phyloP scores from a whole-genome alignment of 2,797 vertebrate species.

The Xiphorhynchus erythropygius region DNA sequence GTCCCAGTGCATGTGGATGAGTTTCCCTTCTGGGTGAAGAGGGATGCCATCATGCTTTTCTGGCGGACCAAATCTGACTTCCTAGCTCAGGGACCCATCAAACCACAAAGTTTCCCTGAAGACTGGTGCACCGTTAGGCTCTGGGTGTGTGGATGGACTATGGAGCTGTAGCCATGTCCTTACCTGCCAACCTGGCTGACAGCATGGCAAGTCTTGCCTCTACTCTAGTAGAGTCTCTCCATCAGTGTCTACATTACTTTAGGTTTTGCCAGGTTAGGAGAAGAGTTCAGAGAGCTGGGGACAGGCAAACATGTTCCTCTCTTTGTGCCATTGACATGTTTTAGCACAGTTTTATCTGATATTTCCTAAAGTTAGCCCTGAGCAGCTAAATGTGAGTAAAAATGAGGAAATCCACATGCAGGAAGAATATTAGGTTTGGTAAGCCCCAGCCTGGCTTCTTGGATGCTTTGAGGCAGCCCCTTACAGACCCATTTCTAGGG shows the following conservation, averaged over 20 bases:
- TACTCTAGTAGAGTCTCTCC: not conserved
- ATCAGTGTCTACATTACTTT: not conserved
- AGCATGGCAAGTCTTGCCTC: not conserved
- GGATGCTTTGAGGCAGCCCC: not conserved
- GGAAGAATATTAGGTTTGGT: not conserved
- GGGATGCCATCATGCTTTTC: not conserved
- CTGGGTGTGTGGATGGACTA: not conserved
- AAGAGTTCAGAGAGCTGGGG: not conserved
- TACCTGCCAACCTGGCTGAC: not conserved
- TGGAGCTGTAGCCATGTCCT: not conserved
- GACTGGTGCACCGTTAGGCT: not conserved
- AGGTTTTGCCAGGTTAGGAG: not conserved
- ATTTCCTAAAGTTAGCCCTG: not conserved
- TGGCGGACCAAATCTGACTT: not conserved
- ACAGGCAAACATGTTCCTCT: not conserved
- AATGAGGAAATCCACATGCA: not conserved
- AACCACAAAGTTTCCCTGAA: not conserved
- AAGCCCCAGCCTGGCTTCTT: not conserved
- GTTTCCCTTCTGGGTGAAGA: not conserved
- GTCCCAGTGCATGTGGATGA: rapidly evolving
- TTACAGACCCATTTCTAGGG: not conserved
- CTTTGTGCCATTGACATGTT: not conserved
- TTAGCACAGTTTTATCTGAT: not conserved
- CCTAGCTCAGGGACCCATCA: not conserved
- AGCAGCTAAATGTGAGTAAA: not conserved